phyloP scores from a whole-genome alignment of 2,888 invertebrate species.

The Eupeodes luniger region DNA sequence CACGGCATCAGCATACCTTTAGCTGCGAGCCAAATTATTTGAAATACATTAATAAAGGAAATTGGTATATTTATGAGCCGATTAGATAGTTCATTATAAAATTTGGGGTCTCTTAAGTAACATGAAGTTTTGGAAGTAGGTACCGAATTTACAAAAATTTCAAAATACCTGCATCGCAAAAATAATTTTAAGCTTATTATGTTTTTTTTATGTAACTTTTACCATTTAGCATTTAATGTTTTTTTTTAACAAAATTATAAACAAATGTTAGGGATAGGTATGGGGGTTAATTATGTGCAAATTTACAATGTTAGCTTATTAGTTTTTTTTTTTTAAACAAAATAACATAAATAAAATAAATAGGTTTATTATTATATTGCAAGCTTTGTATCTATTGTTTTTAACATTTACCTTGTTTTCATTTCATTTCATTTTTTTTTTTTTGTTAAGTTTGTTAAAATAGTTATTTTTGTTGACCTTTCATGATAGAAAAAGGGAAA shows the following conservation, averaged over 20 bases:
- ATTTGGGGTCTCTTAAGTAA: neutral
- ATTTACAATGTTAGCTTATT: constrained; percentile 75
- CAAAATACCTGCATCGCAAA: constrained; percentile 18
- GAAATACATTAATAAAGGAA: neutral
- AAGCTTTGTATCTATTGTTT: constrained; percentile 67
- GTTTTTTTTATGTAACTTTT: neutral
- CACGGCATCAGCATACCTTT: too few species aligned
- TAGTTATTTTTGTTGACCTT: constrained; percentile 15
- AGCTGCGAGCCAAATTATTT: neutral
- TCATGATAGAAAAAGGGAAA: constrained; percentile 40
- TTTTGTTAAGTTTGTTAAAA: constrained; percentile 57
- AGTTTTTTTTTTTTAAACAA: constrained; percentile 12
- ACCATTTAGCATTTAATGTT: constrained; percentile 11
- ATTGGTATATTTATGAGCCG: constrained; percentile 16
- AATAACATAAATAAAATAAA: constrained; percentile 9
- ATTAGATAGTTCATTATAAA: constrained; percentile 29
- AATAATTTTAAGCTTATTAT: constrained; percentile 36
- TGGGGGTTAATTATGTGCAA: constrained; percentile 79
- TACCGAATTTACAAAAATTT: neutral
- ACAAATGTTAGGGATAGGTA: constrained; percentile 74
- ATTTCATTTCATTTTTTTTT: constrained; percentile 50
- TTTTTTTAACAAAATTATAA: constrained; percentile 3
- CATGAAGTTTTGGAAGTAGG: neutral
- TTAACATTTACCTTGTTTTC: constrained; percentile 75
- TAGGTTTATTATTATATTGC: constrained; percentile 6